These are phyloP conservation scores for Danaus melanippus DNA, from an alignment of 1,140 invertebrate genomes.

Conservation along the genomic window DNA sequence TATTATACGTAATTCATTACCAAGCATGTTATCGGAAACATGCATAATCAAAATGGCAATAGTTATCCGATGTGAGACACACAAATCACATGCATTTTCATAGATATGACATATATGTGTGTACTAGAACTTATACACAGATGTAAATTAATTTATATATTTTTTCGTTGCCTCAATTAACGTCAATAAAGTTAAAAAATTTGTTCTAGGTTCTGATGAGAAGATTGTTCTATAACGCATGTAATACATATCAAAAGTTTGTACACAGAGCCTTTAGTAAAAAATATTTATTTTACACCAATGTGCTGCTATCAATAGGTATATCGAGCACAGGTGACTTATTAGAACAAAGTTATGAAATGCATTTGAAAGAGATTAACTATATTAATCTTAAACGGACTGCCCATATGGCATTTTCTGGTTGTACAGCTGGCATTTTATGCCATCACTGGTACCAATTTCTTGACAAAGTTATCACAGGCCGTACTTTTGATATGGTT, in stretches of 20 bases:
- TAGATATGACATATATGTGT: no score
- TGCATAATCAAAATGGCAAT: no score
- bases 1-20: no score
- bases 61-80: no score
- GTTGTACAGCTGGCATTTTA: conserved; percentile 83
- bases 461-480: conserved; percentile 77
- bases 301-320: conserved; percentile 83
- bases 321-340: conserved; percentile 86
- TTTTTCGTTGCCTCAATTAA: no score
- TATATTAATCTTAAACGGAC: conserved; percentile 80
- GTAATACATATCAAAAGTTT: conserved; percentile 30
- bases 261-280: conserved; percentile 75
- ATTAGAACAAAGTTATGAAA: conserved; percentile 89
- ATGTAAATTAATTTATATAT: no score
- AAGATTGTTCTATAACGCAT: no score
- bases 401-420: conserved; percentile 84
- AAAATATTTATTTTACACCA: conserved; percentile 87
- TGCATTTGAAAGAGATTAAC: conserved; percentile 75
- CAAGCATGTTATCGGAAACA: no score
- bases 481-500: conserved; percentile 5
- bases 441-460: conserved; percentile 85
- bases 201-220: no score
- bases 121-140: no score
- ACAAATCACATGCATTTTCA: no score
- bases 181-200: no score